Percentiles rank a stretch among this genome's conserved stretches.
These are phyloP conservation scores for Rhinatrema bivittatum DNA, from an alignment of 2,797 vertebrate genomes.

Conservation along the genomic window DNA sequence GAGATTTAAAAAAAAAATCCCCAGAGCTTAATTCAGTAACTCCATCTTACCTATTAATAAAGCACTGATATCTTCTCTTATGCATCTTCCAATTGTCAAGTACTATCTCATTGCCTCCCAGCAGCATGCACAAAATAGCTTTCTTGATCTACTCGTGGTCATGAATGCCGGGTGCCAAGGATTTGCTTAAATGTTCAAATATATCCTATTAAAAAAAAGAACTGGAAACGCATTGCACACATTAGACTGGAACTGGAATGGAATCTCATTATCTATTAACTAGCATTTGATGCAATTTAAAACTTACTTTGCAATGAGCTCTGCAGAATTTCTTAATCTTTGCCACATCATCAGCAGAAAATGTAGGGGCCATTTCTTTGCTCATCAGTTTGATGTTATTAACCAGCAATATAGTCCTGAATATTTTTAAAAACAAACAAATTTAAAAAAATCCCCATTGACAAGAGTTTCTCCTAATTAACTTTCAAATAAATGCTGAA, in stretches of 20 bases:
- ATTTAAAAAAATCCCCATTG: conserved; percentile 27
- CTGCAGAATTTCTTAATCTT: conserved; percentile 75
- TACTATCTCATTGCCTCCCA: conserved; percentile 67
- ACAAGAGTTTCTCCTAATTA: conserved; percentile 34
- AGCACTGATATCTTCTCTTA: conserved; percentile 71
- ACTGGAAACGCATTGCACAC: conserved; percentile 28
- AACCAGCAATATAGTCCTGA: conserved; percentile 45
- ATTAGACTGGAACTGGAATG: conserved; percentile 30
- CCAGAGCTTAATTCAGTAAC: too few relatives aligned
- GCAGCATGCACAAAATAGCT: conserved; percentile 61
- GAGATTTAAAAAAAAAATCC: too few relatives aligned
- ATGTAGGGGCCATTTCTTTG: conserved; percentile 52
- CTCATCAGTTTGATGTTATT: conserved; percentile 67
- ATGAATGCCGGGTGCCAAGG: conserved; percentile 64
- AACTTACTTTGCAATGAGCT: conserved; percentile 61
- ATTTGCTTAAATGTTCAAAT: conserved; percentile 68
- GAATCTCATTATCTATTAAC: conserved; percentile 56
- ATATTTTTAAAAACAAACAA: conserved; percentile 14
- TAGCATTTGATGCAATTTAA: conserved; percentile 42
- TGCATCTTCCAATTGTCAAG: conserved; percentile 57
- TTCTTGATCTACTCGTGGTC: conserved; percentile 71
- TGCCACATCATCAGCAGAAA: conserved; percentile 56
- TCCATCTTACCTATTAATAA: conserved; percentile 73
- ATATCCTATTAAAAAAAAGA: conserved; percentile 61
- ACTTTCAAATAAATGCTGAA: conserved; percentile 39